phyloP scores from a whole-genome alignment of 2,797 vertebrate species.

The Characodon lateralis region DNA sequence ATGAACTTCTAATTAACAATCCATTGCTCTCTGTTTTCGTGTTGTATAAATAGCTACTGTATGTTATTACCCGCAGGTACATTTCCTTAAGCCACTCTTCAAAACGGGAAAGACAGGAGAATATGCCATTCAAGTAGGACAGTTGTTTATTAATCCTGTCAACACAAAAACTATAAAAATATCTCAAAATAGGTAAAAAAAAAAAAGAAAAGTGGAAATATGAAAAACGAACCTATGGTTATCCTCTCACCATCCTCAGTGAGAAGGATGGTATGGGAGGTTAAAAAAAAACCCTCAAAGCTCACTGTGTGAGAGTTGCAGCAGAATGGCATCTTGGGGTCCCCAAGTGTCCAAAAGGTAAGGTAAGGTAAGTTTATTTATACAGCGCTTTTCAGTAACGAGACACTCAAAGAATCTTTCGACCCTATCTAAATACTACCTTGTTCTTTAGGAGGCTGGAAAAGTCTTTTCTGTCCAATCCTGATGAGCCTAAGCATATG shows the following conservation, averaged over 20 bases:
- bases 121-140: neutral
- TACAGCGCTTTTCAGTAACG: too few species aligned
- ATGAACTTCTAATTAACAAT: neutral
- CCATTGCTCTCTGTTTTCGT: neutral
- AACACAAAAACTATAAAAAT: too few species aligned
- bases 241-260: neutral
- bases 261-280: too few species aligned
- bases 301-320: too few species aligned
- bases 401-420: neutral
- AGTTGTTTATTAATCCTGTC: too few species aligned
- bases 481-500: neutral
- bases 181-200: neutral
- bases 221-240: too few species aligned
- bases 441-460: neutral
- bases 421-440: neutral
- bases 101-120: neutral
- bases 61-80: neutral
- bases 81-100: neutral
- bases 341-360: too few species aligned
- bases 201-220: neutral
- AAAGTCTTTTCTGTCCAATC: neutral
- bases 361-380: too few species aligned
- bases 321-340: too few species aligned
- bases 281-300: too few species aligned
- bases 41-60: neutral